Evolutionary conservation across 2,888 invertebrate genomes (phyloP).

Genomic region (Amorpha juglandis): DNA sequence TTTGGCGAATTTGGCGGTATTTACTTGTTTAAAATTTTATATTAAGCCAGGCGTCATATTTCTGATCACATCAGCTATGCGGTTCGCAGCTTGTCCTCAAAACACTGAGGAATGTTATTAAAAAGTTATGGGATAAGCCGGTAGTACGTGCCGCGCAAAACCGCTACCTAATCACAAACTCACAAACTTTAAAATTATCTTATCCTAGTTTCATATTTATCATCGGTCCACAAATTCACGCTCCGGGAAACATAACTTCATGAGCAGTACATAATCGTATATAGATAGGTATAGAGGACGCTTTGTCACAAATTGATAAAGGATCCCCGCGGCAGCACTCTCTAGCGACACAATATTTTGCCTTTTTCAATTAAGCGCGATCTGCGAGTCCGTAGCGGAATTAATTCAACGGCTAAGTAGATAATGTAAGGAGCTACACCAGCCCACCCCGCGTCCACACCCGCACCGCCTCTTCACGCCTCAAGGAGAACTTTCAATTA

Average conservation of each 20-base stretch:
- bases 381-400: slow-evolving; percentile 66
- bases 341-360: slow-evolving; percentile 64
- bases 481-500: slow-evolving; percentile 84
- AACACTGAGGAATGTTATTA: slow-evolving; percentile 79
- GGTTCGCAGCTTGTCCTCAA: slow-evolving; percentile 67
- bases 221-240: not conserved
- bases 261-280: slow-evolving; percentile 17
- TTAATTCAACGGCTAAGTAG: slow-evolving; percentile 81
- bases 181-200: slow-evolving; percentile 79
- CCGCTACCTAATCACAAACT: slow-evolving; percentile 72
- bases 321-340: slow-evolving; percentile 40
- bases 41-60: slow-evolving; percentile 64
- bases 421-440: slow-evolving; percentile 77
- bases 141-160: slow-evolving; percentile 61
- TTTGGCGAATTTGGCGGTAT: slow-evolving; percentile 35
- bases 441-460: slow-evolving; percentile 26
- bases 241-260: not conserved
- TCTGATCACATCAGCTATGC: slow-evolving; percentile 71
- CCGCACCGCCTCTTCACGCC: slow-evolving; percentile 78
- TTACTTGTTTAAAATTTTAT: slow-evolving; percentile 65
- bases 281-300: not conserved
- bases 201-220: slow-evolving; percentile 41
- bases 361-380: slow-evolving; percentile 72
- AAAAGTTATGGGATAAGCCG: slow-evolving; percentile 80
- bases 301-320: slow-evolving; percentile 38